Evolutionary conservation across 1,140 invertebrate genomes (phyloP).

Genomic region (Epicauta chinensis): DNA sequence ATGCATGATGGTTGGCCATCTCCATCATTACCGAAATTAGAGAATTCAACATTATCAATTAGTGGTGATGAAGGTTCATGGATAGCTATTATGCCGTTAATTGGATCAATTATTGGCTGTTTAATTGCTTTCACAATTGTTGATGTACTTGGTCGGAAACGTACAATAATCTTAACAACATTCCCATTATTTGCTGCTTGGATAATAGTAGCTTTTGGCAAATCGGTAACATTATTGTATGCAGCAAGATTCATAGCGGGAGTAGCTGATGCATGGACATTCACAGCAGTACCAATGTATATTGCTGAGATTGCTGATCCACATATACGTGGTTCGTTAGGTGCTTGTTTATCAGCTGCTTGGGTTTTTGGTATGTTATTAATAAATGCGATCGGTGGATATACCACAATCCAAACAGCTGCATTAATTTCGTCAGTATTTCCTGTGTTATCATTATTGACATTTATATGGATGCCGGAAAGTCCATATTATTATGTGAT

Average conservation of each 20-base stretch:
- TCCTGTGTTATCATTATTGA: slow-evolving; percentile 54
- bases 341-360: slow-evolving; percentile 24
- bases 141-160: slow-evolving; percentile 58
- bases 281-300: slow-evolving; percentile 58
- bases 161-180: slow-evolving; percentile 54
- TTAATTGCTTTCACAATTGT: slow-evolving; percentile 39
- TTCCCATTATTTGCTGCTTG: slow-evolving; percentile 60
- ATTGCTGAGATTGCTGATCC: slow-evolving; percentile 61
- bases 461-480: slow-evolving; percentile 67
- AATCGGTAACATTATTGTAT: slow-evolving; percentile 47
- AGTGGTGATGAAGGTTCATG: slow-evolving; percentile 55
- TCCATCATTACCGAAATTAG: slow-evolving; percentile 32
- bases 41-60: slow-evolving; percentile 43
- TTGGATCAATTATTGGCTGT: slow-evolving; percentile 48
- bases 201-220: slow-evolving; percentile 53
- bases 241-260: slow-evolving; percentile 48
- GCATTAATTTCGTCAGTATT: slow-evolving; percentile 52
- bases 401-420: slow-evolving; percentile 51
- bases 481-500: slow-evolving; percentile 66
- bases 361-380: slow-evolving; percentile 58
- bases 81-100: slow-evolving; percentile 46
- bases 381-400: slow-evolving; percentile 59
- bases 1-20: slow-evolving; percentile 39
- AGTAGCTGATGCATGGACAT: slow-evolving; percentile 59
- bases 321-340: slow-evolving; percentile 54